Conservation (phyloP, 2,113 vertebrate species). For the Mobula hypostoma region DNA sequence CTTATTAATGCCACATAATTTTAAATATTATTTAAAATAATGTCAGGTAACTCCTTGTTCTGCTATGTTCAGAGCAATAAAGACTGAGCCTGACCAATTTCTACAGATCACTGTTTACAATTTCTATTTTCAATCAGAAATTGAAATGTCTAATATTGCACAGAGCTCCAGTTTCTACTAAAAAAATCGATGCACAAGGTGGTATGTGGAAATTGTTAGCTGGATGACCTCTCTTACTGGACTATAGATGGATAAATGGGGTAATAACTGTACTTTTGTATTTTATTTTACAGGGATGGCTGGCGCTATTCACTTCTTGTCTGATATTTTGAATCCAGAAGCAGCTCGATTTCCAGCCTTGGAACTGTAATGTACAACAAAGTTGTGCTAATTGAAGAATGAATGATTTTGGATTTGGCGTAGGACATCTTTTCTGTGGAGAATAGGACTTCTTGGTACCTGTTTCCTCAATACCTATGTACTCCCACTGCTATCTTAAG, state of each 20-base stretch:
- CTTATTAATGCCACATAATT: too few species aligned
- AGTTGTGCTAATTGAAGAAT: conserved; percentile 43
- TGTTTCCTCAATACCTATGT: conserved; percentile 42
- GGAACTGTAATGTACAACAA: conserved; percentile 65
- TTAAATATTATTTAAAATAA: too few species aligned
- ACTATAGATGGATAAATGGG: neutral
- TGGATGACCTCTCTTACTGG: neutral
- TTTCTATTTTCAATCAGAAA: neutral
- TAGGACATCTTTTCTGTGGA: neutral
- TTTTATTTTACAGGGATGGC: conserved; percentile 75
- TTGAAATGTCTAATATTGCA: neutral
- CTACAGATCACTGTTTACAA: neutral
- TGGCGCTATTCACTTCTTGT: conserved; percentile 85
- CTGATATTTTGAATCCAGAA: conserved; percentile 74
- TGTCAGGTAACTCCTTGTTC: too few species aligned
- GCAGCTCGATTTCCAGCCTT: conserved; percentile 84
- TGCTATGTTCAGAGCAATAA: too few species aligned
- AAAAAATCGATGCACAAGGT: neutral
- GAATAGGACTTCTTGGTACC: conserved; percentile 46
- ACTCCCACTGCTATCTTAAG: conserved; percentile 34
- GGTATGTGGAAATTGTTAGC: neutral
- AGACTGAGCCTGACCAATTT: neutral
- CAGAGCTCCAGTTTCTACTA: neutral
- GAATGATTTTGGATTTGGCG: conserved; percentile 10
- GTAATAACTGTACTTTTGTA: neutral